Conservation (phyloP, 30 jellyfish, hydroid and myxozoan genomes). For the Aurelia sp. region DNA sequence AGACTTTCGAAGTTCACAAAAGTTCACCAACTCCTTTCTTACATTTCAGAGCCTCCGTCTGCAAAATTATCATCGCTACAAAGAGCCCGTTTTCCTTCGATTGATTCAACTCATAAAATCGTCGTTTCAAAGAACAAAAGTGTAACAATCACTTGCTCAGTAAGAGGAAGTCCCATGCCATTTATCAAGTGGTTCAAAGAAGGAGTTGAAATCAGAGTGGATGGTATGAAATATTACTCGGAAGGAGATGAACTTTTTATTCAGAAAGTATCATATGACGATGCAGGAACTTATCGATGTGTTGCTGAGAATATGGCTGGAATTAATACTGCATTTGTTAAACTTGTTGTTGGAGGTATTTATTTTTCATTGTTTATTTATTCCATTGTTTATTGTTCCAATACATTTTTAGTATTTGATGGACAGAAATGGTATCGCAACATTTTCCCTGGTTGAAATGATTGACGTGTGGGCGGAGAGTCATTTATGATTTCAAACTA, state of each 20-base stretch:
- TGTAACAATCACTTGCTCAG: conserved; percentile 70
- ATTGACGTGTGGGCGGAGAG: no score
- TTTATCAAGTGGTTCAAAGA: conserved; percentile 71
- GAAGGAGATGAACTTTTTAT: conserved; percentile 63
- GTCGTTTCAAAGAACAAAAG: conserved; percentile 45
- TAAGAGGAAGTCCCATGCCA: conserved; percentile 83
- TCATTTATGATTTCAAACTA: no score
- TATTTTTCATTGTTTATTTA: background rate
- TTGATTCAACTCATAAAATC: conserved; percentile 30
- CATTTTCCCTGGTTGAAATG: no score
- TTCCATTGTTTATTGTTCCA: no score
- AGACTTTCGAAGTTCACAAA: no score
- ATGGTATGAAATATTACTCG: conserved; percentile 32
- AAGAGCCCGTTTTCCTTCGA: conserved; percentile 50
- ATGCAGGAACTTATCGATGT: conserved; percentile 64
- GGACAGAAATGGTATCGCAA: no score
- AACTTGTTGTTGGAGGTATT: conserved; percentile 71
- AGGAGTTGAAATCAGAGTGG: conserved; percentile 48
- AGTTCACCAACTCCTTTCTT: background rate
- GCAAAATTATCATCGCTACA: conserved; percentile 46
- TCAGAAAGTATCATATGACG: conserved; percentile 20
- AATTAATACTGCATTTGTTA: conserved; percentile 49
- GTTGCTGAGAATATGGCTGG: conserved; percentile 75
- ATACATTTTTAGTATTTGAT: no score
- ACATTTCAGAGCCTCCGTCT: conserved; percentile 57